Percentiles rank a stretch among this genome's conserved stretches.
phyloP scores from a whole-genome alignment of 1,140 invertebrate genomes.

The Psix sp. region DNA sequence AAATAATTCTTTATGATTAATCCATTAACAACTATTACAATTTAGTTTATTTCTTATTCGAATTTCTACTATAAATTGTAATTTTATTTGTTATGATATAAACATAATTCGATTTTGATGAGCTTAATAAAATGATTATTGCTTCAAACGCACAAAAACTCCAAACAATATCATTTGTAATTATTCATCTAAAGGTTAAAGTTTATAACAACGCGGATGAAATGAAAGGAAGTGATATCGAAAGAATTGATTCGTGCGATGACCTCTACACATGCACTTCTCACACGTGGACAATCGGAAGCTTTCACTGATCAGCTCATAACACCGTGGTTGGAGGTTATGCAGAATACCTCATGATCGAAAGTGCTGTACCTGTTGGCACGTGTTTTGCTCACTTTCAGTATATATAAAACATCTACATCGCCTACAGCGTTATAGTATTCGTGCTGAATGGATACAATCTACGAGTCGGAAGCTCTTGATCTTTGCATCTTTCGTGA shows the following conservation, averaged over 20 bases:
- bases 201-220: constrained; percentile 1
- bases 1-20: no score
- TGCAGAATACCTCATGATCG: constrained; percentile 38
- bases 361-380: constrained; percentile 44
- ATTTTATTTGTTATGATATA: no score
- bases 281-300: constrained; percentile 36
- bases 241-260: constrained; percentile 17
- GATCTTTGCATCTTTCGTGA: constrained; percentile 21
- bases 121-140: no score
- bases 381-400: constrained; percentile 49
- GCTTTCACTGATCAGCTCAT: constrained; percentile 50
- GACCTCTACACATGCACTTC: constrained; percentile 18
- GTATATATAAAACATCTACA: constrained; percentile 39
- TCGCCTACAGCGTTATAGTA: constrained; percentile 19
- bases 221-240: constrained; percentile 20
- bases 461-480: constrained; percentile 18
- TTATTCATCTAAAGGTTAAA: constrained; percentile 35
- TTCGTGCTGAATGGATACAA: constrained; percentile 25
- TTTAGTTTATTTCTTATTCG: no score
- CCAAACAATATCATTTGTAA: no score
- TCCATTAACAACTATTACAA: no score
- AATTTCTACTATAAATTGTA: no score
- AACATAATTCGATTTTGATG: constrained; percentile 1
- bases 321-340: constrained; percentile 21
- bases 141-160: no score